Conservation (phyloP, 2,797 vertebrate species). For the Helarctos malayanus region DNA sequence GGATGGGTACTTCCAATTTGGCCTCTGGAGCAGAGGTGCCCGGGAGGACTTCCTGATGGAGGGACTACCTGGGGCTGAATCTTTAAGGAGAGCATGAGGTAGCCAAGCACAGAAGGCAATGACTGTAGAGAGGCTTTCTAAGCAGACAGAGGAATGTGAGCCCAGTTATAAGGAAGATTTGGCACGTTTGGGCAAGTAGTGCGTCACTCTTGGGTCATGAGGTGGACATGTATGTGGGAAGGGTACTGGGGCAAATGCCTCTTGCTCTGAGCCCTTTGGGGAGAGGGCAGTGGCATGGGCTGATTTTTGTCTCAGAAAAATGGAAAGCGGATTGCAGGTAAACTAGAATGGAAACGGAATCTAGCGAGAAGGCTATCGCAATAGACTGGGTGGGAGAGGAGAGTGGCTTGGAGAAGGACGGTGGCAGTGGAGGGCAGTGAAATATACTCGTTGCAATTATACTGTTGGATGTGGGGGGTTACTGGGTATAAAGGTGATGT, state of each 20-base stretch:
- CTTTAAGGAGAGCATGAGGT: not conserved
- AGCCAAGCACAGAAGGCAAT: not conserved
- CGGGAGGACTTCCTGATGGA: not conserved
- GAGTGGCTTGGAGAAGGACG: not conserved
- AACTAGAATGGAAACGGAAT: not conserved
- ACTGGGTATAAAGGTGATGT: not conserved
- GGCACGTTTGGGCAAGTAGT: not conserved
- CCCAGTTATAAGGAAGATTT: not conserved
- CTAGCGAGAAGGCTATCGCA: not conserved
- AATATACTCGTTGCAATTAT: not conserved
- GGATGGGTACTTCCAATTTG: constrained; percentile 30
- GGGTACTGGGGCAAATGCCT: not conserved
- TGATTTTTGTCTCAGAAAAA: constrained; percentile 3
- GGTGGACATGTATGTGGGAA: not conserved
- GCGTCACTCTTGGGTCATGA: not conserved
- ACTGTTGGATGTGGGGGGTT: not conserved
- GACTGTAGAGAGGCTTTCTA: not conserved
- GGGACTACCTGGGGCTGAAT: not conserved
- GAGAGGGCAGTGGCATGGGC: not conserved
- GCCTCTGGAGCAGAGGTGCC: not conserved
- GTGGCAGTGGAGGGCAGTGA: not conserved
- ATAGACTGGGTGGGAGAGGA: not conserved
- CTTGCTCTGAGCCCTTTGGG: not conserved
- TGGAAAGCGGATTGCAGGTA: not conserved
- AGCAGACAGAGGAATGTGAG: not conserved